Conservation (phyloP, 2,113 vertebrate species). For the Cacatua alba region DNA sequence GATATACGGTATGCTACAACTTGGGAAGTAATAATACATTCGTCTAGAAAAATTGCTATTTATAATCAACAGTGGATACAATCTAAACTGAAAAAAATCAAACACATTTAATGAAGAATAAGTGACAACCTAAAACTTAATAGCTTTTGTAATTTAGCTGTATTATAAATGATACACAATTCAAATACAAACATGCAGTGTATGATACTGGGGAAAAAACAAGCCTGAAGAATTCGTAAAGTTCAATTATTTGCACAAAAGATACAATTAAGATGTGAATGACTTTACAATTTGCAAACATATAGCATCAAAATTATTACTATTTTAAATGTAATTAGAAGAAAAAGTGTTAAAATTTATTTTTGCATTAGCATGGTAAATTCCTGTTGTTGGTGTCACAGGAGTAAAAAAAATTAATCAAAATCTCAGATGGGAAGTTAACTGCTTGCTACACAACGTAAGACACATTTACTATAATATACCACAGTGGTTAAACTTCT, state of each 20-base stretch:
- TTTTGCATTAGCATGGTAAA: neutral
- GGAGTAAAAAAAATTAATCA: neutral
- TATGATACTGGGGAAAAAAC: neutral
- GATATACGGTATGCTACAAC: conserved; percentile 67
- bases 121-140: conserved; percentile 53
- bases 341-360: neutral
- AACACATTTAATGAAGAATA: conserved; percentile 1
- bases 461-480: neutral
- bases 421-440: neutral
- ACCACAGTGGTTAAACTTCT: conserved; percentile 9
- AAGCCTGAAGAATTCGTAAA: neutral
- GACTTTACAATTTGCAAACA: conserved; percentile 27
- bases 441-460: neutral
- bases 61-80: conserved; percentile 62
- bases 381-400: neutral
- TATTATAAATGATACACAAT: conserved; percentile 58
- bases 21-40: conserved; percentile 55
- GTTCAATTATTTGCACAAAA: conserved; percentile 48
- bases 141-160: neutral
- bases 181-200: conserved; percentile 58
- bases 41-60: conserved; percentile 51
- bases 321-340: neutral
- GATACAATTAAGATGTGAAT: conserved; percentile 1
- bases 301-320: conserved; percentile 1
- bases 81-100: conserved; percentile 55